Percentiles rank a stretch among this genome's conserved stretches.
These are phyloP conservation scores for Babyrousa celebensis DNA, from an alignment of 2,797 vertebrate species.

Conservation along the genomic window DNA sequence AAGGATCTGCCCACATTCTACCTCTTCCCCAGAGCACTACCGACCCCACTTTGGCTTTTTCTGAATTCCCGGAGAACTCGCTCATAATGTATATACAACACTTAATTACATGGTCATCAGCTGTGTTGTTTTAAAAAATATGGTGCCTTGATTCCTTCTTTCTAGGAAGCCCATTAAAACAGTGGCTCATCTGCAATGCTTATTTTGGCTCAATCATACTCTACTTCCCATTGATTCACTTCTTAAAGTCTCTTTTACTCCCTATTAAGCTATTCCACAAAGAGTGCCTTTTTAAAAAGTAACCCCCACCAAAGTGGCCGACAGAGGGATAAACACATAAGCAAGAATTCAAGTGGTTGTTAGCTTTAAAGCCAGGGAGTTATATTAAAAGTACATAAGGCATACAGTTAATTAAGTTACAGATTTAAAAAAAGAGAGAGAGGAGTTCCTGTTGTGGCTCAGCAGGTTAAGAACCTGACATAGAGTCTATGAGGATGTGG, in stretches of 20 bases:
- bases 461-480: too few relatives aligned
- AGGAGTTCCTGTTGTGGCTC: too few relatives aligned
- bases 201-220: conserved; percentile 54
- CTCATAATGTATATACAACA: not conserved
- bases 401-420: not conserved
- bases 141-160: not conserved
- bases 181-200: not conserved
- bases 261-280: not conserved
- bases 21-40: not conserved
- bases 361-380: conserved; percentile 42
- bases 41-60: not conserved
- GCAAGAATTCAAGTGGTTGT: conserved; percentile 23
- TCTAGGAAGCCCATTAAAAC: conserved; percentile 58
- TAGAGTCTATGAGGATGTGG: too few relatives aligned
- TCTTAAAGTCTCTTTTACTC: conserved; percentile 52
- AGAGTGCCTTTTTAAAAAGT: conserved; percentile 10
- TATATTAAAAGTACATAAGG: not conserved
- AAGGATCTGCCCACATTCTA: not conserved
- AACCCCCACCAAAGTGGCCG: not conserved
- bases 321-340: not conserved
- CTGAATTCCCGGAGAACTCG: conserved; percentile 9
- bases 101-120: not conserved
- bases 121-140: not conserved
- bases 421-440: not conserved
- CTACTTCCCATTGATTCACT: not conserved